Conservation (phyloP, 2,888 invertebrate genomes). For the Periphyllus acericola region DNA sequence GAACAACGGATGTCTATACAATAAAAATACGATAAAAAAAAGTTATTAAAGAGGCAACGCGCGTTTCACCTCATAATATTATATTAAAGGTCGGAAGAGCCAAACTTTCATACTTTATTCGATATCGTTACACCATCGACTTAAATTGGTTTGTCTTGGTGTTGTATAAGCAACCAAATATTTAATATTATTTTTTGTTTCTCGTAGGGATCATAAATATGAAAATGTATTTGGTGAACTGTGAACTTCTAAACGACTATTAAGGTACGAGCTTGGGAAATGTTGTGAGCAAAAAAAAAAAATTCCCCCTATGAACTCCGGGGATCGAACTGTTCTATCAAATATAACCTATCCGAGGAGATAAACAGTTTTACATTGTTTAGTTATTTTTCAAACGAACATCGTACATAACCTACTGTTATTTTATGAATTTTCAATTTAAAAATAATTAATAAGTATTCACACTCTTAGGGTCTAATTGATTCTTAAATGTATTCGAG, state of each 20-base stretch:
- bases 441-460: not conserved
- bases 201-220: not conserved
- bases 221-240: conserved; percentile 14
- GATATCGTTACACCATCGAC: not conserved
- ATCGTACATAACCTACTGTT: not conserved
- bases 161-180: not conserved
- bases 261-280: not conserved
- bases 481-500: not conserved
- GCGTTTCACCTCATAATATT: not conserved
- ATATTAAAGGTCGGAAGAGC: not conserved
- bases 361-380: conserved; percentile 16
- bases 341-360: not conserved
- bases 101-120: not conserved
- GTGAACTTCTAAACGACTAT: conserved; percentile 11
- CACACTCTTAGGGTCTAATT: not conserved
- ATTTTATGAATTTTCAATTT: conserved; percentile 1
- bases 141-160: not conserved
- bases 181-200: not conserved
- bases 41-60: not conserved
- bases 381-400: not conserved
- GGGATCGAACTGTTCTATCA: conserved; percentile 15
- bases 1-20: not conserved
- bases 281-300: not conserved
- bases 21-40: conserved; percentile 4
- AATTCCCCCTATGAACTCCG: not conserved